Evolutionary conservation across 2,113 vertebrate species (phyloP), one percentile per base, ranked within the genome.

Genomic region (Pangasianodon hypophthalmus): DNA sequence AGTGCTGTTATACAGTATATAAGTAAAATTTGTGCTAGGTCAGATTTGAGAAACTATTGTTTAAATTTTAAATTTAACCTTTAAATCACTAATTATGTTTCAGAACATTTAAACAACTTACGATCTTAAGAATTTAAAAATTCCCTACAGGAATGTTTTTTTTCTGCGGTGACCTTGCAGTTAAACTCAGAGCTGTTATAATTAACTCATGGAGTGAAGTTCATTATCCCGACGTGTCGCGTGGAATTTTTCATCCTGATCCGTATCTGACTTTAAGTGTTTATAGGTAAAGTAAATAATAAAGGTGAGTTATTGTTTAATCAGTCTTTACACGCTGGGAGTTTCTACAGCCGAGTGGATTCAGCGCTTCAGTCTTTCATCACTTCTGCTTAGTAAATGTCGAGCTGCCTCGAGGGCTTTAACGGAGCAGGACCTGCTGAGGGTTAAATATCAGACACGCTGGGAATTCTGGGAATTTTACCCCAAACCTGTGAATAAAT

Each of bases 261-360:
- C 69, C 56, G 41, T 88, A 29, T 41, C 73, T 41, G 73, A 88
- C 90, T 86, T 80, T 11, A 26, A 64, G 87, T 75, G 46, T 86
- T 91, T 83, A 86, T 32, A 67, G 69, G 82, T 86, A 37, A 86
- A 88, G 87, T 88, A 91, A 91, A 88, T 86, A 83, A 86, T 88
- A 88, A 88, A 91, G 60, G 87, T 88, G 90, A 91, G 71, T 90
- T 80, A 91, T 91, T 29, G 56, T 90, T 88, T 88, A 91, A 91
- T 91, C 90, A 75, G 75, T n/a, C 62, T 73, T 82, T 86, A 88
- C 80, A 91, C 85, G 44, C 75, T 5, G 37, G n/a, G 50, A 82
- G 87, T 60, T 88, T 7, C 88, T 69, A 81, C 58, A 87, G 90
- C 83, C 81, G 84, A 88, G 60, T 44, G 84, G n/a, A 82, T 58